Percentiles rank a stretch among this genome's conserved stretches.
These are phyloP conservation scores for Silurus asotus DNA, from an alignment of 2,113 vertebrate species.

Conservation along the genomic window DNA sequence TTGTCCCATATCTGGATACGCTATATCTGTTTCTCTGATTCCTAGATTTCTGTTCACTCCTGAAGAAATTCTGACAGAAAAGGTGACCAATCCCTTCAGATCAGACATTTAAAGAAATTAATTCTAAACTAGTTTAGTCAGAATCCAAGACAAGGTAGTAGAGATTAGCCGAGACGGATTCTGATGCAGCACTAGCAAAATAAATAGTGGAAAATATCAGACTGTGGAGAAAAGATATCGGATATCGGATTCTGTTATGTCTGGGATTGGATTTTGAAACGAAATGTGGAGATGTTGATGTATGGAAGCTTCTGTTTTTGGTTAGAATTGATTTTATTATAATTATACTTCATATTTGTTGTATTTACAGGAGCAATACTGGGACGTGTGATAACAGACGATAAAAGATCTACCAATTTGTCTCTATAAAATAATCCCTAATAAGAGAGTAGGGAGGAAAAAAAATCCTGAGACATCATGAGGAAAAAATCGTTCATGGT, in stretches of 20 bases:
- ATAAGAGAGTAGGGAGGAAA: too few relatives aligned
- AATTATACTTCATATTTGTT: neutral
- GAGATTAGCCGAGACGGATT: neutral
- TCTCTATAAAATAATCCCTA: too few relatives aligned
- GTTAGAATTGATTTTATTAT: neutral
- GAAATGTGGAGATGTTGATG: neutral
- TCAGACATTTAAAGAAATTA: neutral
- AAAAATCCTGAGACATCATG: too few relatives aligned
- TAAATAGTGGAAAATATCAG: neutral
- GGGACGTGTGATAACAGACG: neutral
- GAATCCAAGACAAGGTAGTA: neutral
- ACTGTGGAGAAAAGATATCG: neutral
- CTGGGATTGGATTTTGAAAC: neutral
- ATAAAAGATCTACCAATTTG: too few relatives aligned
- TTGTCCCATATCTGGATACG: too few relatives aligned
- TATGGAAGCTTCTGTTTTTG: neutral
- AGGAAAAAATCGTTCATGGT: too few relatives aligned
- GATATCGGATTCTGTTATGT: neutral
- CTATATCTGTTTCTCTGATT: too few relatives aligned
- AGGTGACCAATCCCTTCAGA: neutral
- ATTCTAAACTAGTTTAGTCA: neutral
- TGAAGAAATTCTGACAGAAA: neutral
- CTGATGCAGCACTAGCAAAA: neutral
- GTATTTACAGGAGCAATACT: neutral
- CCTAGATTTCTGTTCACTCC: neutral